Percentiles rank a stretch among this genome's conserved stretches.
phyloP scores from a whole-genome alignment of 2,888 invertebrate genomes.

The Rhamphomyia laevipes region DNA sequence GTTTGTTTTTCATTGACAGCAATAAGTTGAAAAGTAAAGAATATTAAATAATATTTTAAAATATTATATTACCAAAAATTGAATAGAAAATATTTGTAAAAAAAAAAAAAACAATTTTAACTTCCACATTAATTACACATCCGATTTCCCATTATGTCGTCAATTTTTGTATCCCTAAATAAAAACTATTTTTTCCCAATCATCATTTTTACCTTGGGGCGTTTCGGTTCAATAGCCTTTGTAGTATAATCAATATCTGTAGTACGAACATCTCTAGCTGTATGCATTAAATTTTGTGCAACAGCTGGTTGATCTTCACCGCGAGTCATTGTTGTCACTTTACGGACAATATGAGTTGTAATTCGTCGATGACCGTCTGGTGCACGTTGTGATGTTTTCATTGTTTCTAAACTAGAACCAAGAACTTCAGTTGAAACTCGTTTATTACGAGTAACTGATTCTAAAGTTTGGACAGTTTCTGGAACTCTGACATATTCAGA shows the following conservation, averaged over 20 bases:
- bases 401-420: conserved; percentile 73
- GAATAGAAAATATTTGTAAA: too few species aligned
- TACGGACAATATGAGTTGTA: conserved; percentile 74
- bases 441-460: conserved; percentile 71
- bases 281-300: conserved; percentile 49
- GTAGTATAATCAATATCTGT: conserved; percentile 41
- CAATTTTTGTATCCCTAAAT: too few species aligned
- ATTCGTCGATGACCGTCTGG: conserved; percentile 70
- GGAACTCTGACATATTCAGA: conserved; percentile 2
- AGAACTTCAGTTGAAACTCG: conserved; percentile 73
- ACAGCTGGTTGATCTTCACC: conserved; percentile 63
- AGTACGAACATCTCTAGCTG: conserved; percentile 44
- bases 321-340: conserved; percentile 76
- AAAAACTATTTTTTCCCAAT: too few species aligned
- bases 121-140: too few species aligned
- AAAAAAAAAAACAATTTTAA: too few species aligned
- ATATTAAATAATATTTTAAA: too few species aligned
- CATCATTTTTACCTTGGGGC: conserved; percentile 56
- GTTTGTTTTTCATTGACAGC: too few species aligned
- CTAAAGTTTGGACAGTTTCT: conserved; percentile 40
- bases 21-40: too few species aligned
- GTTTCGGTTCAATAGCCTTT: conserved; percentile 52
- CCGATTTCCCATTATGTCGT: too few species aligned
- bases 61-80: too few species aligned
- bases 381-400: conserved; percentile 67